phyloP scores from a whole-genome alignment of 2,797 vertebrate species.

The Argyrosomus regius region DNA sequence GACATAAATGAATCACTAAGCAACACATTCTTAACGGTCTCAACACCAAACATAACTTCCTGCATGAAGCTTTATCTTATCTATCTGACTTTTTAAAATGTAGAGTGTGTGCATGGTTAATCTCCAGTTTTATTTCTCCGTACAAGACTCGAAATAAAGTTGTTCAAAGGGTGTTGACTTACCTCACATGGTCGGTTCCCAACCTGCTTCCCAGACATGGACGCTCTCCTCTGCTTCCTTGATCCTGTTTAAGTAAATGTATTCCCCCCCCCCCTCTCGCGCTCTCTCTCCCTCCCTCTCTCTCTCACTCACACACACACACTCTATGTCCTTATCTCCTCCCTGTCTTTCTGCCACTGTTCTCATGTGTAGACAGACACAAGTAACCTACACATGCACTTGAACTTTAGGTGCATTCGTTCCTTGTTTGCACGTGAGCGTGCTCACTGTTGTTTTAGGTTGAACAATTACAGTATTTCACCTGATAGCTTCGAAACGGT shows the following conservation, averaged over 20 bases:
- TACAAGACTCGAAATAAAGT: conserved; percentile 8
- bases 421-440: not conserved
- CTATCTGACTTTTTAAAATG: not conserved
- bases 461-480: not conserved
- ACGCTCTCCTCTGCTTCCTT: conserved; percentile 45
- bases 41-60: not conserved
- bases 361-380: conserved; percentile 13
- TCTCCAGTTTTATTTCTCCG: not conserved
- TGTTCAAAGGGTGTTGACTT: conserved; percentile 39
- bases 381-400: conserved; percentile 1
- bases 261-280: conserved; percentile 7
- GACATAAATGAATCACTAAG: conserved; percentile 39
- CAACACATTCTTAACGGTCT: not conserved
- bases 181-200: conserved; percentile 64
- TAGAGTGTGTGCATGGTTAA: not conserved
- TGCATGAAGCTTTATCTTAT: not conserved
- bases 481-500: not conserved
- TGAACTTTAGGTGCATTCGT: conserved; percentile 22
- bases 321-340: conserved; percentile 4
- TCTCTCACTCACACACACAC: not conserved
- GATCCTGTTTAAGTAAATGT: conserved; percentile 37
- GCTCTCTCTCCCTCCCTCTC: conserved; percentile 16
- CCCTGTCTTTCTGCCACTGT: not conserved
- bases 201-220: conserved; percentile 20
- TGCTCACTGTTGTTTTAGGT: not conserved